Percentiles rank a stretch among this genome's conserved stretches.
Conservation (phyloP, 1,140 invertebrate species). For the Sitodiplosis mosellana region DNA sequence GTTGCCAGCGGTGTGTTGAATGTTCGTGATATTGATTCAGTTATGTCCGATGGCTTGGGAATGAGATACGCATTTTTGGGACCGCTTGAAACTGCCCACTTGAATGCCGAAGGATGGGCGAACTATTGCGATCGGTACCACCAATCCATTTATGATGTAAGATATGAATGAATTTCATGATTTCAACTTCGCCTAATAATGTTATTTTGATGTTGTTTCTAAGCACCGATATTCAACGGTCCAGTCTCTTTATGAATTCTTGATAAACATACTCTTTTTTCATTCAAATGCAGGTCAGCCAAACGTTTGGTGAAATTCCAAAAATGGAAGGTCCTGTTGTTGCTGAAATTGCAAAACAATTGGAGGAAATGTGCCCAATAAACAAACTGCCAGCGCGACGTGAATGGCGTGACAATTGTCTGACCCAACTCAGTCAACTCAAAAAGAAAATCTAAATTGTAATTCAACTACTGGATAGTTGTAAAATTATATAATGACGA, state of each 20-base stretch:
- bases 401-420: constrained; percentile 64
- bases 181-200: too few species aligned
- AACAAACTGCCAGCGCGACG: constrained; percentile 54
- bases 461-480: not conserved
- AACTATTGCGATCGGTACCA: constrained; percentile 42
- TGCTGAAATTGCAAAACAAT: constrained; percentile 40
- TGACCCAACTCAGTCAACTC: constrained; percentile 62
- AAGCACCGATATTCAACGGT: too few species aligned
- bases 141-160: constrained; percentile 59
- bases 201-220: too few species aligned
- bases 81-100: constrained; percentile 80
- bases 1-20: constrained; percentile 66
- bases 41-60: constrained; percentile 87
- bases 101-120: constrained; percentile 78
- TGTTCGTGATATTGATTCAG: constrained; percentile 78
- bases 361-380: constrained; percentile 54
- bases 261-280: not conserved
- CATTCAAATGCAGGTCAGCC: not conserved
- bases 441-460: constrained; percentile 41
- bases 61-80: constrained; percentile 91
- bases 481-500: too few species aligned
- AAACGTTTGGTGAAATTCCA: constrained; percentile 55
- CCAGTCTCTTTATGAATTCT: not conserved
- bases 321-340: constrained; percentile 47
- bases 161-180: too few species aligned